phyloP scores from a whole-genome alignment of 2,113 vertebrate species.

The Talpa occidentalis region DNA sequence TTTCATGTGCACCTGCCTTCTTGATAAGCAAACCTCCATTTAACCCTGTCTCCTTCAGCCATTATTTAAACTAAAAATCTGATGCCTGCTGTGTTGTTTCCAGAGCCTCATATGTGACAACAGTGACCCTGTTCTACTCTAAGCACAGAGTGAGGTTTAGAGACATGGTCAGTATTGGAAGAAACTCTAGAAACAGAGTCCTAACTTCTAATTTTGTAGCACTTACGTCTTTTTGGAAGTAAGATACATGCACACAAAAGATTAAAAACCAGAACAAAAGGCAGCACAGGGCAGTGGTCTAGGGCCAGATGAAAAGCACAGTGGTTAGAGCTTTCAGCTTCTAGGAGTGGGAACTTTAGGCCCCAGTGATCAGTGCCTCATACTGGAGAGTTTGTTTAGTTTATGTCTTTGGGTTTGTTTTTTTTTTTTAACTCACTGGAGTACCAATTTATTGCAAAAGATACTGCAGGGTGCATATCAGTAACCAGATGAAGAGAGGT shows the following conservation, averaged over 20 bases:
- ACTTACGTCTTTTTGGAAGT: background rate
- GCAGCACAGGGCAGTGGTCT: background rate
- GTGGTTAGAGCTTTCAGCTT: background rate
- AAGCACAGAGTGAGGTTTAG: background rate
- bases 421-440: background rate
- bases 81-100: background rate
- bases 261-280: conserved; percentile 5
- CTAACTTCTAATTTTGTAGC: conserved; percentile 24
- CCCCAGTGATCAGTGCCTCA: background rate
- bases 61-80: conserved; percentile 35
- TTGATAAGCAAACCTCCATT: conserved; percentile 5
- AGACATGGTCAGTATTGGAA: background rate
- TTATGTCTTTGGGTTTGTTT: background rate
- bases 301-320: background rate
- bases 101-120: background rate
- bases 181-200: conserved; percentile 14
- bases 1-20: conserved; percentile 34
- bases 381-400: background rate
- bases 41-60: background rate
- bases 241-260: background rate
- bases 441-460: no score
- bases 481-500: no score
- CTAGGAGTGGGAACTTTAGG: background rate
- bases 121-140: background rate
- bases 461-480: no score